Evolutionary conservation across 2,113 vertebrate species (phyloP).

Genomic region (Bubo blakistoni): DNA sequence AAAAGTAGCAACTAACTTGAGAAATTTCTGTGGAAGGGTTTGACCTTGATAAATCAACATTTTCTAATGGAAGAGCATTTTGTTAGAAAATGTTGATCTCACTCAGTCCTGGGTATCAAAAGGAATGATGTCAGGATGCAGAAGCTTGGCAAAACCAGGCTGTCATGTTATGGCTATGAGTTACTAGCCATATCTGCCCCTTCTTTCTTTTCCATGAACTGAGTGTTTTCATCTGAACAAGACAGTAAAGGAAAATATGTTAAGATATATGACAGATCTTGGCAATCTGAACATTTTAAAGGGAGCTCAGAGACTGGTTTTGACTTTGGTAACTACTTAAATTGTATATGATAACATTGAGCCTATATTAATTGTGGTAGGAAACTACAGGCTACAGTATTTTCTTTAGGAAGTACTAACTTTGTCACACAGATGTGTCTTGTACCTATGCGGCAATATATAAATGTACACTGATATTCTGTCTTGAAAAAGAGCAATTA

Average conservation of each 20-base stretch:
- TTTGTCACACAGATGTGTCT: background rate
- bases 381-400: background rate
- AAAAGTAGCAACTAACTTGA: background rate
- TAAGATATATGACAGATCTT: background rate
- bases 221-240: background rate
- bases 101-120: background rate
- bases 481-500: background rate
- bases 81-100: background rate
- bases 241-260: background rate
- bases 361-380: too few relatives aligned
- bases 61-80: background rate
- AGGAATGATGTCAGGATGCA: background rate
- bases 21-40: background rate
- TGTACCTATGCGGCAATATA: background rate
- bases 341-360: background rate
- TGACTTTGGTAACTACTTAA: background rate
- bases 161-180: background rate
- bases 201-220: background rate
- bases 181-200: background rate
- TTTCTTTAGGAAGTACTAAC: background rate
- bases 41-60: background rate
- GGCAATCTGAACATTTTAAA: background rate
- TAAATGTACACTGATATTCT: background rate
- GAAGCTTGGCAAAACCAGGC: background rate
- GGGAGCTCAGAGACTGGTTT: background rate